Conservation (phyloP, 1,140 invertebrate genomes). For the Drosophila mayri region DNA sequence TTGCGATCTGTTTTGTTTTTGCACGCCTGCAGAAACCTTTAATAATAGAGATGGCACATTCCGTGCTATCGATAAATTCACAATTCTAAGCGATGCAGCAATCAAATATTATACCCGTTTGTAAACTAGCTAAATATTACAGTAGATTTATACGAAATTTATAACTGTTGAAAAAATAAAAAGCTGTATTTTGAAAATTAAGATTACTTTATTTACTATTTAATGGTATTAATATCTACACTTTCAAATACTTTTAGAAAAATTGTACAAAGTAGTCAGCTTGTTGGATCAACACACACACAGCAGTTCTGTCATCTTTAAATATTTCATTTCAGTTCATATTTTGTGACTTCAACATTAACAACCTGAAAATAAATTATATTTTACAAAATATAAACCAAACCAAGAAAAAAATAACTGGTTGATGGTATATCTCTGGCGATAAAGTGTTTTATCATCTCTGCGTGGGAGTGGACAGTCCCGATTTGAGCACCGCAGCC, state of each 20-base stretch:
- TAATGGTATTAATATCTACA: not conserved
- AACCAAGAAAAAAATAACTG: not conserved
- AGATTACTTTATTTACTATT: not conserved
- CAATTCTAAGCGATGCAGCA: conserved; percentile 1
- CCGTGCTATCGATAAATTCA: conserved; percentile 1
- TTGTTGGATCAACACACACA: not conserved
- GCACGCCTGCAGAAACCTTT: conserved; percentile 28
- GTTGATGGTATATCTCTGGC: not conserved
- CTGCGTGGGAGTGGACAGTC: conserved; percentile 25
- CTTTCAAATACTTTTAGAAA: not conserved
- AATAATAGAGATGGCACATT: conserved; percentile 22
- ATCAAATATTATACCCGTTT: too few relatives aligned
- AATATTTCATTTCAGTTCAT: not conserved
- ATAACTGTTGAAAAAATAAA: not conserved
- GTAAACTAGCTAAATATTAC: not conserved
- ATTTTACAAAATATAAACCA: not conserved
- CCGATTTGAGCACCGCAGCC: conserved; percentile 60
- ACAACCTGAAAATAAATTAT: not conserved
- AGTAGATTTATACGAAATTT: too few relatives aligned
- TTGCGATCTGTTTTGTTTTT: conserved; percentile 31
- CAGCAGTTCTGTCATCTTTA: not conserved
- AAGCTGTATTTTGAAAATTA: not conserved
- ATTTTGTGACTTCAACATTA: not conserved
- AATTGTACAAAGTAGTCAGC: not conserved
- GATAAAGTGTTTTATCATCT: not conserved